These are phyloP conservation scores for Prunella himalayana DNA, from an alignment of 2,113 vertebrate species.

Conservation along the genomic window DNA sequence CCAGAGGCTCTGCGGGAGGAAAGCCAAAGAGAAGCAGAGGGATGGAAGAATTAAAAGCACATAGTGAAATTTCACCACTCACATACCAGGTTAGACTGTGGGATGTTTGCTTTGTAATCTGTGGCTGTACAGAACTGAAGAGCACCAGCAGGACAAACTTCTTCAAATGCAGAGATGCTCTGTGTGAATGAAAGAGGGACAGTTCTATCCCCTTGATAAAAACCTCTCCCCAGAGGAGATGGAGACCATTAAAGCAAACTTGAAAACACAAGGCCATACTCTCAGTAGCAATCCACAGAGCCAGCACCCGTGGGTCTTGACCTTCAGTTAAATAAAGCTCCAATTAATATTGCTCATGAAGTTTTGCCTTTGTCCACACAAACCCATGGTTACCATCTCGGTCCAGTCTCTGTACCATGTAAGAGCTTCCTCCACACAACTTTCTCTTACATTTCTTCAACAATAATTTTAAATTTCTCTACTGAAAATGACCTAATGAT, in stretches of 20 bases:
- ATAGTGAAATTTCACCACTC: not conserved
- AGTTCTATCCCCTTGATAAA: not conserved
- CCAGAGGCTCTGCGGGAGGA: not conserved
- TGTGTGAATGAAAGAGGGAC: not conserved
- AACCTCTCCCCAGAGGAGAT: not conserved
- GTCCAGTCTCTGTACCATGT: not conserved
- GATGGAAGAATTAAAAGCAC: not conserved
- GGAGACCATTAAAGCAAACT: not conserved
- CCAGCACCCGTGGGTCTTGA: not conserved
- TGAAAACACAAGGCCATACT: not conserved
- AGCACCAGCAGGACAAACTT: not conserved
- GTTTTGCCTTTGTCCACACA: not conserved
- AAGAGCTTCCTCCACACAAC: not conserved
- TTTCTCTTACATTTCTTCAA: not conserved
- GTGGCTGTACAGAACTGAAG: not conserved
- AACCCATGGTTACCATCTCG: not conserved
- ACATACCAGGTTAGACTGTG: not conserved
- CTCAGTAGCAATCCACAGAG: not conserved
- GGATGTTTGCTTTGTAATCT: not conserved
- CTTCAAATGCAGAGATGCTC: not conserved
- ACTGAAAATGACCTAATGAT: not conserved
- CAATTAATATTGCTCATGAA: not conserved
- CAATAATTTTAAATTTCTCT: constrained; percentile 35
- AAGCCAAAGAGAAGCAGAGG: not conserved
- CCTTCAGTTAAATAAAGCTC: constrained; percentile 12